A percentile compares a stretch with the other conserved stretches of the same genome.
Evolutionary conservation across 2,797 vertebrate species (phyloP).

Genomic region (Rhinella marina): DNA sequence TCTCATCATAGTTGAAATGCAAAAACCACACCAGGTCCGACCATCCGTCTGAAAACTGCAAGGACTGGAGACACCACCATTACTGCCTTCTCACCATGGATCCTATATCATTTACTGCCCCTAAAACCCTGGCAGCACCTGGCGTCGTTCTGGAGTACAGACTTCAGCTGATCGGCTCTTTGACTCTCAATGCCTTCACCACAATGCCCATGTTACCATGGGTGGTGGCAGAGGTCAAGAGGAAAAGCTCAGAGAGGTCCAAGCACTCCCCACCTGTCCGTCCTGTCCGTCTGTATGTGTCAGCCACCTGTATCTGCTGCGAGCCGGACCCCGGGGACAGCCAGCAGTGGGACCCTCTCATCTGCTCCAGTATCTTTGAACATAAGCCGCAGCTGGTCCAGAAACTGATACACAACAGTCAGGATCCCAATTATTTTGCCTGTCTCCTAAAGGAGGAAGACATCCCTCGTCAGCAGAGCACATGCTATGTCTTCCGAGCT

Average conservation of each 20-base stretch:
- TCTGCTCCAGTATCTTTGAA: constrained; percentile 84
- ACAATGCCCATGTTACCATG: constrained; percentile 95
- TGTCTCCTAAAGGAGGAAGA: constrained; percentile 82
- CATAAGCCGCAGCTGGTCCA: constrained; percentile 85
- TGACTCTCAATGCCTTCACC: constrained; percentile 85
- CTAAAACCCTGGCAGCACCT: constrained; percentile 65
- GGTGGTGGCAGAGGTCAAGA: constrained; percentile 90
- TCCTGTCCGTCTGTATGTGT: constrained; percentile 79
- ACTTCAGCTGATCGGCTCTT: constrained; percentile 84
- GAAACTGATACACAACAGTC: constrained; percentile 93
- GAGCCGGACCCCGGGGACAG: constrained; percentile 73
- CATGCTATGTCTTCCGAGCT: constrained; percentile 91
- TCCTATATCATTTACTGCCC: constrained; percentile 71
- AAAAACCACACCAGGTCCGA: constrained; percentile 29
- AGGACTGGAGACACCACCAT: constrained; percentile 12
- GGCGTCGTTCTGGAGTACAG: constrained; percentile 78
- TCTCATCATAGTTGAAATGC: background rate
- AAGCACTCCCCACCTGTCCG: constrained; percentile 63
- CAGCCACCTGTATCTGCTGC: constrained; percentile 79
- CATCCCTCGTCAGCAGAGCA: constrained; percentile 69
- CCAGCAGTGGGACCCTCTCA: constrained; percentile 87
- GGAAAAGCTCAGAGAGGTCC: constrained; percentile 65
- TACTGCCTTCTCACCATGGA: constrained; percentile 68
- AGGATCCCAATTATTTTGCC: constrained; percentile 89
- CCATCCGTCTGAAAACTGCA: constrained; percentile 66